Conservation (phyloP, 1,140 invertebrate genomes). For the Anastrepha obliqua region DNA sequence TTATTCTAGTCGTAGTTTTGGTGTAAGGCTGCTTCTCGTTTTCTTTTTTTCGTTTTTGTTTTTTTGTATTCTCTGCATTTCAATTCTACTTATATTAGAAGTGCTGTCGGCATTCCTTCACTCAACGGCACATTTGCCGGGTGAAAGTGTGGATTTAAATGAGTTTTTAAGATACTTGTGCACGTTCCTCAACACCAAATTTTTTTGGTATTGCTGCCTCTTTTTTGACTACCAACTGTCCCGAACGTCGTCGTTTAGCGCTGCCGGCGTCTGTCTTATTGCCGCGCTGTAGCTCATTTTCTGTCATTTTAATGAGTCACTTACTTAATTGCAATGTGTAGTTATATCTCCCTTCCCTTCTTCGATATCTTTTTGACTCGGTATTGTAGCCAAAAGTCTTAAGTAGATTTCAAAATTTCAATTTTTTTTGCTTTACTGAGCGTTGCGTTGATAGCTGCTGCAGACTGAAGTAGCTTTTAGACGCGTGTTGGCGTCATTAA, state of each 20-base stretch:
- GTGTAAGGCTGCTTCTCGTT: not conserved
- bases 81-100: slow-evolving; percentile 14
- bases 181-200: slow-evolving; percentile 51
- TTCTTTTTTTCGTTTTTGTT: not conserved
- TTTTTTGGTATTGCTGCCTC: not conserved
- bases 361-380: not conserved
- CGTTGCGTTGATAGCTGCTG: not conserved
- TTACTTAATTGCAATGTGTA: slow-evolving; percentile 48
- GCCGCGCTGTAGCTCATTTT: slow-evolving; percentile 19
- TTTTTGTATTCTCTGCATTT: not conserved
- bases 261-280: not conserved
- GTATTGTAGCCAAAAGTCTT: not conserved
- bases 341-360: too few relatives aligned
- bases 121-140: slow-evolving; percentile 28
- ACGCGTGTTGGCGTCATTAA: slow-evolving; percentile 36
- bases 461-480: slow-evolving; percentile 29
- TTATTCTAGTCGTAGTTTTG: not conserved
- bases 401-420: slow-evolving; percentile 1
- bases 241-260: not conserved
- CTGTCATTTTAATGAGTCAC: slow-evolving; percentile 54
- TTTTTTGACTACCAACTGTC: not conserved
- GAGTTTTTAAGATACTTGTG: slow-evolving; percentile 57
- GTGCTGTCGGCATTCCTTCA: slow-evolving; percentile 51
- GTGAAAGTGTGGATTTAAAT: slow-evolving; percentile 57
- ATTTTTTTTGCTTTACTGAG: not conserved